Evolutionary conservation across 2,797 vertebrate genomes (phyloP).

Genomic region (Eospalax fontanierii): DNA sequence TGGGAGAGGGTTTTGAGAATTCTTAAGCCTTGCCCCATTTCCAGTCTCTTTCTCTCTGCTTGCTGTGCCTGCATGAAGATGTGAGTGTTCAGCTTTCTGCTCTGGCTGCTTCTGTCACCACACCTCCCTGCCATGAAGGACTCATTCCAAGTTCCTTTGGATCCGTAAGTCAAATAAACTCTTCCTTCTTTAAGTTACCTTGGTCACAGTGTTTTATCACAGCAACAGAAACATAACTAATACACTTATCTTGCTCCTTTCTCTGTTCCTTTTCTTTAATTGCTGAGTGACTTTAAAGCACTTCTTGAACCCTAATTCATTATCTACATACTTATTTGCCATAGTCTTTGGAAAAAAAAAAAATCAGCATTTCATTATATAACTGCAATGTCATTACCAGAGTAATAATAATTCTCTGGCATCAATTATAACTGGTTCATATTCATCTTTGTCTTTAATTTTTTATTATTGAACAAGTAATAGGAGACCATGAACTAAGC

Average conservation of each 20-base stretch:
- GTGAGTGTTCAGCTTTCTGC: too few species aligned
- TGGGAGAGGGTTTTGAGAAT: too few species aligned
- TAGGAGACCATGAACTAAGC: not conserved
- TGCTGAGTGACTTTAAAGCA: conserved; percentile 56
- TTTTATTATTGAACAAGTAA: not conserved
- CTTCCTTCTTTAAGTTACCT: too few species aligned
- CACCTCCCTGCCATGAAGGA: too few species aligned
- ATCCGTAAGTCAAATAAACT: too few species aligned
- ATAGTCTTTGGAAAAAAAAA: not conserved
- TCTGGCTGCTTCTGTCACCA: too few species aligned
- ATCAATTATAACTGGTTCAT: not conserved
- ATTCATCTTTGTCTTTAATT: not conserved
- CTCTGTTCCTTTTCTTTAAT: not conserved
- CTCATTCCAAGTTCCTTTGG: too few species aligned
- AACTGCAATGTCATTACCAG: not conserved
- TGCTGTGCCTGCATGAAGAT: too few species aligned
- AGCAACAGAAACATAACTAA: not conserved
- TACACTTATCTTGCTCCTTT: not conserved
- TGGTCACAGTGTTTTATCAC: too few species aligned
- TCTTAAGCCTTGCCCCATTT: too few species aligned
- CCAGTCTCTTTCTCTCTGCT: not conserved
- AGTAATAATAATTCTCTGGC: not conserved
- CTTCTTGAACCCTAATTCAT: not conserved
- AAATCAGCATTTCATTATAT: not conserved
- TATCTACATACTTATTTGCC: not conserved